Conservation (phyloP, 2,888 invertebrate genomes). For the Geotrupes spiniger region DNA sequence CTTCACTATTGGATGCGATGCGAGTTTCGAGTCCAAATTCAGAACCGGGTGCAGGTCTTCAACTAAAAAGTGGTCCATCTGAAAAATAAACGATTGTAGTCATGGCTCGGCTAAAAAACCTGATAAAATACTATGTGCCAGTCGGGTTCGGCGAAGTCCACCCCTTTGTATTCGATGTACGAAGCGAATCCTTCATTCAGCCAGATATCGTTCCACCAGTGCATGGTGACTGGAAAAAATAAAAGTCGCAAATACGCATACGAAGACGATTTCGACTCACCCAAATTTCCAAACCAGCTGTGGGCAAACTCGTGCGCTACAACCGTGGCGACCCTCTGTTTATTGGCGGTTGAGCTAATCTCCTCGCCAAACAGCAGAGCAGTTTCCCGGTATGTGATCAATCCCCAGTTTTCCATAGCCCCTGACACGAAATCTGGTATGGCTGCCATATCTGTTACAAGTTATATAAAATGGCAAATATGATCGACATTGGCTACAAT, state of each 20-base stretch:
- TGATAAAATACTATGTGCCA: conserved; percentile 81
- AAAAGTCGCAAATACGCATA: too few species aligned
- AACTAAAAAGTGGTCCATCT: conserved; percentile 76
- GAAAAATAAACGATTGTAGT: conserved; percentile 34
- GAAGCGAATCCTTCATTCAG: conserved; percentile 92
- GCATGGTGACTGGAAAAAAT: conserved; percentile 79
- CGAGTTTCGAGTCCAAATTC: conserved; percentile 70
- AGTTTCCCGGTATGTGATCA: conserved; percentile 89
- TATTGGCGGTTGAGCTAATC: conserved; percentile 72
- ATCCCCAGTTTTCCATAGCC: conserved; percentile 95
- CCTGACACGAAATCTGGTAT: conserved; percentile 89
- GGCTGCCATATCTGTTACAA: conserved; percentile 71
- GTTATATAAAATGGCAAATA: too few species aligned
- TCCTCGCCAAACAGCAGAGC: conserved; percentile 73
- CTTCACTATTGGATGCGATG: conserved; percentile 89
- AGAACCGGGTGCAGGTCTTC: conserved; percentile 72
- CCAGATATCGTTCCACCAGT: conserved; percentile 94
- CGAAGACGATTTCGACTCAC: too few species aligned
- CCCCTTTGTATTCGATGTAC: conserved; percentile 81
- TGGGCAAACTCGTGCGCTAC: conserved; percentile 93
- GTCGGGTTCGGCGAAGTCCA: conserved; percentile 65
- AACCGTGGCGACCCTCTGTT: conserved; percentile 75
- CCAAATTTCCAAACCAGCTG: conserved; percentile 91
- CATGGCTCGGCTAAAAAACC: not conserved
- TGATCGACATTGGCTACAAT: too few species aligned